Evolutionary conservation across 2,888 invertebrate genomes (phyloP).

Genomic region (Epirrhoe alternata): DNA sequence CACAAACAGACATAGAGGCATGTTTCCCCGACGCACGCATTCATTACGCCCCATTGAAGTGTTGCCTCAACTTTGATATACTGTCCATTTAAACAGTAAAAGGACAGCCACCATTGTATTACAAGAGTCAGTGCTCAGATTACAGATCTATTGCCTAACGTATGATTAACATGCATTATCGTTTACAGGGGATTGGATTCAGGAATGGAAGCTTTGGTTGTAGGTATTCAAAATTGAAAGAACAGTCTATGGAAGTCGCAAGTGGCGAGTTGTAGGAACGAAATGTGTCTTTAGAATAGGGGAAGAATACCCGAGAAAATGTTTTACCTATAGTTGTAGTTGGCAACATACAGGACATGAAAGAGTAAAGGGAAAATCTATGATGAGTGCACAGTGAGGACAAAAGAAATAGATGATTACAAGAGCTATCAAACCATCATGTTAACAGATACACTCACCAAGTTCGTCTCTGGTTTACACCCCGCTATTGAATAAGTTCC

Average conservation of each 20-base stretch:
- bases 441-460: background rate
- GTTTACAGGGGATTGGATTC: constrained; percentile 34
- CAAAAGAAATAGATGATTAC: too few relatives aligned
- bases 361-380: too few relatives aligned
- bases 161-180: constrained; percentile 58
- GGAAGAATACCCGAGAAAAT: too few relatives aligned
- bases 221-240: background rate
- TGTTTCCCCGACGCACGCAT: constrained; percentile 63
- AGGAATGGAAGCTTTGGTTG: background rate
- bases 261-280: background rate
- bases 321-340: too few relatives aligned
- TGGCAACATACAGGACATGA: too few relatives aligned
- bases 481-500: constrained; percentile 27
- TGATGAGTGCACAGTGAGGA: too few relatives aligned
- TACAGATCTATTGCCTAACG: constrained; percentile 53
- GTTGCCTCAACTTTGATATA: constrained; percentile 68
- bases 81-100: constrained; percentile 65
- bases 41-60: constrained; percentile 70
- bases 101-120: constrained; percentile 60
- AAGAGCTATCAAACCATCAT: too few relatives aligned
- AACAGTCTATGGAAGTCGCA: background rate
- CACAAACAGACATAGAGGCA: constrained; percentile 45
- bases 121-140: constrained; percentile 49
- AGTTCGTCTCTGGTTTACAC: constrained; percentile 27
- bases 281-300: background rate